Evolutionary conservation across 2,888 invertebrate species (phyloP).

Genomic region (Drosophila nr. perissopoda): DNA sequence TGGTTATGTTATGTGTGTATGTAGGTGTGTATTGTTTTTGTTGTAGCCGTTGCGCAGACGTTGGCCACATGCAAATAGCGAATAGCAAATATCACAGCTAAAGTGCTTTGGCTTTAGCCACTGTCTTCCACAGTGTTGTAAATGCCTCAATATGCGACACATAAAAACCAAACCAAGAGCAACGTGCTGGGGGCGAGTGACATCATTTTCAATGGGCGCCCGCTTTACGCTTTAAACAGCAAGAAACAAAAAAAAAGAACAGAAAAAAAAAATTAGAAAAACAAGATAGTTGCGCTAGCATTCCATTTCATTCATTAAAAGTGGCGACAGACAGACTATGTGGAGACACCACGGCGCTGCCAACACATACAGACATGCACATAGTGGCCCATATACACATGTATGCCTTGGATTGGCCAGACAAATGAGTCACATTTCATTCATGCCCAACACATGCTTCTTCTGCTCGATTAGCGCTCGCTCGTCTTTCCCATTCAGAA

Average conservation of each 20-base stretch:
- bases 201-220: conserved; percentile 71
- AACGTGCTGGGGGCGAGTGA: conserved; percentile 52
- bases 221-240: conserved; percentile 57
- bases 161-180: conserved; percentile 29
- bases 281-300: conserved; percentile 61
- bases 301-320: conserved; percentile 79
- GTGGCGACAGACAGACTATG: conserved; percentile 73
- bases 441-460: conserved; percentile 41
- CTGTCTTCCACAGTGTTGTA: conserved; percentile 34
- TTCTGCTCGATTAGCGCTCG: conserved; percentile 19
- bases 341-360: conserved; percentile 59
- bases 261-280: conserved; percentile 65
- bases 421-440: conserved; percentile 61
- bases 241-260: conserved; percentile 62
- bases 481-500: conserved; percentile 51
- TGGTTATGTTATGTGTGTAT: conserved; percentile 38
- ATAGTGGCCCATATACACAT: not conserved
- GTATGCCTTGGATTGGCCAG: conserved; percentile 39
- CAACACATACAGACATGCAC: conserved; percentile 17
- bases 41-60: conserved; percentile 41
- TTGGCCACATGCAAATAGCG: conserved; percentile 20
- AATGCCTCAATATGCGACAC: conserved; percentile 48
- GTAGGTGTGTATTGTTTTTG: conserved; percentile 20
- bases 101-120: conserved; percentile 37
- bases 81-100: conserved; percentile 10